These are phyloP conservation scores for Cynopterus sphinx DNA, from an alignment of 2,797 vertebrate genomes.

Conservation along the genomic window DNA sequence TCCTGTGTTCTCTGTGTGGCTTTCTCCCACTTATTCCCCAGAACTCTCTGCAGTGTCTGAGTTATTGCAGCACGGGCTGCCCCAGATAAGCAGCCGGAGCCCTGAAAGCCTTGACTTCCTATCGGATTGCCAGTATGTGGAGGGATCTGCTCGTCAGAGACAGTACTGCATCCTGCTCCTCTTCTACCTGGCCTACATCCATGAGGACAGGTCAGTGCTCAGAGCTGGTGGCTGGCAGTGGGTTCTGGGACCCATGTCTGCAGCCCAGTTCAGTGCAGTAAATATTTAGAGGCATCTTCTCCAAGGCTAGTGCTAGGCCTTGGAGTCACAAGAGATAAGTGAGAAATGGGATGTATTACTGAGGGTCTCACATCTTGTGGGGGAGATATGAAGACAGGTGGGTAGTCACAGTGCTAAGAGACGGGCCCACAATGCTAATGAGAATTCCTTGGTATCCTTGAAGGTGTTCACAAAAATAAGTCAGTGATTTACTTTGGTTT, in stretches of 20 bases:
- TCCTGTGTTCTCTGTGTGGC: not conserved
- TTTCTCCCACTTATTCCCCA: not conserved
- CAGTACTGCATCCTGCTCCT: constrained; percentile 92
- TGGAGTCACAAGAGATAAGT: not conserved
- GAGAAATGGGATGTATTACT: not conserved
- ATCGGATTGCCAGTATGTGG: constrained; percentile 83
- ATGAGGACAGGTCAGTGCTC: constrained; percentile 89
- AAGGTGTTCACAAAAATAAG: not conserved
- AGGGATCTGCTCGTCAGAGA: constrained; percentile 84
- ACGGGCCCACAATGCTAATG: not conserved
- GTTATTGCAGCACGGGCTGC: constrained; percentile 88
- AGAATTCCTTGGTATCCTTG: not conserved
- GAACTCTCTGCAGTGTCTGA: constrained; percentile 87
- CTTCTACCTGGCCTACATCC: constrained; percentile 88
- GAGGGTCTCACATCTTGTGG: not conserved
- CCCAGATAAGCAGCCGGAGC: constrained; percentile 87
- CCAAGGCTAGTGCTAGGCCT: not conserved
- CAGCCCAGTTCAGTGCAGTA: not conserved
- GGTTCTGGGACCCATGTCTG: not conserved
- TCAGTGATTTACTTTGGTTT: constrained; percentile 9
- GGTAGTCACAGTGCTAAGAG: not conserved
- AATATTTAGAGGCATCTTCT: not conserved
- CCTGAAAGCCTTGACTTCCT: constrained; percentile 90
- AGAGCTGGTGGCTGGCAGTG: not conserved
- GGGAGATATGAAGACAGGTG: not conserved